Percentiles rank a stretch among this genome's conserved stretches.
phyloP scores from a whole-genome alignment of 1,140 invertebrate genomes.

The Gryon sp. region DNA sequence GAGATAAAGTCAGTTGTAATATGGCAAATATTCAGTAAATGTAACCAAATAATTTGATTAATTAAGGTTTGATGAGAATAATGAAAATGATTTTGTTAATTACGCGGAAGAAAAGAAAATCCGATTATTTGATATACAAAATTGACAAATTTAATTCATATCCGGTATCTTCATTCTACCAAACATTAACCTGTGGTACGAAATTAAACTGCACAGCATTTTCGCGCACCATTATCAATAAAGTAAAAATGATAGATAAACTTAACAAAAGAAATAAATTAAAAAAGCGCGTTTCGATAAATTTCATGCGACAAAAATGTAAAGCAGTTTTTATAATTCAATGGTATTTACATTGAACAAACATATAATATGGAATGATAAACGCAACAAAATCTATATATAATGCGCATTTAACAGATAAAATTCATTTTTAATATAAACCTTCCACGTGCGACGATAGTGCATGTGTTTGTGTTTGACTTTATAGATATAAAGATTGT shows the following conservation, averaged over 20 bases:
- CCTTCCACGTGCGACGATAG: slow-evolving; percentile 52
- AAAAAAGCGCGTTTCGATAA: slow-evolving; percentile 31
- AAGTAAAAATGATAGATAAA: slow-evolving; percentile 51
- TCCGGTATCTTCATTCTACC: slow-evolving; percentile 17
- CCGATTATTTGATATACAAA: slow-evolving; percentile 13
- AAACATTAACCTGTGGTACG: neutral
- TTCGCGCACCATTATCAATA: slow-evolving; percentile 34
- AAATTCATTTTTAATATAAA: slow-evolving; percentile 58
- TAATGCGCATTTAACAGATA: slow-evolving; percentile 51
- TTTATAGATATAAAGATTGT: slow-evolving; percentile 57
- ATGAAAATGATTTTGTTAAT: slow-evolving; percentile 28
- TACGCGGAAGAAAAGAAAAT: slow-evolving; percentile 21
- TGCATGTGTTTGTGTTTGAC: slow-evolving; percentile 45
- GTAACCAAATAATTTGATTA: slow-evolving; percentile 45
- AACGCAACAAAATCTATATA: slow-evolving; percentile 55
- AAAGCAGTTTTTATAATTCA: slow-evolving; percentile 45
- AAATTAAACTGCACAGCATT: slow-evolving; percentile 15
- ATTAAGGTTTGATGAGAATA: slow-evolving; percentile 12
- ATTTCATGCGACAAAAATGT: slow-evolving; percentile 29
- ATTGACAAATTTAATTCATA: slow-evolving; percentile 34
- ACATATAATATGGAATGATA: slow-evolving; percentile 58
- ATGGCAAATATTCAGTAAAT: slow-evolving; percentile 27
- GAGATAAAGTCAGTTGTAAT: slow-evolving; percentile 29
- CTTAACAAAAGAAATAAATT: slow-evolving; percentile 43
- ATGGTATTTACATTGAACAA: slow-evolving; percentile 48